Evolutionary conservation across 2,113 vertebrate genomes (phyloP).

Genomic region (Litocranius walleri): DNA sequence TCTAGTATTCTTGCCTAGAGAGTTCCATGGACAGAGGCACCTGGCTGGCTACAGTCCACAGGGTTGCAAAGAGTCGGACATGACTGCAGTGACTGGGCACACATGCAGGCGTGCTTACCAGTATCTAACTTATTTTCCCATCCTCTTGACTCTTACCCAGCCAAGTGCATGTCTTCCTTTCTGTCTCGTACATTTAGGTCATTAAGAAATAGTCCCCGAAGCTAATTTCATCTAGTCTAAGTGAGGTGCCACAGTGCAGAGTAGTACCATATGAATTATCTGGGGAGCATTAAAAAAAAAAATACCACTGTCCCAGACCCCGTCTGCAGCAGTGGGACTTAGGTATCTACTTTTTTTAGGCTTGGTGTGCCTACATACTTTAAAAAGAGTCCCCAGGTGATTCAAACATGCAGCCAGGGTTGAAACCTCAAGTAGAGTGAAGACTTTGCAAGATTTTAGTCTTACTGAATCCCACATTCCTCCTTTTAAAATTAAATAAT

Average conservation of each 20-base stretch:
- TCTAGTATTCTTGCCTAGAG: not conserved
- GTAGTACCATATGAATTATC: not conserved
- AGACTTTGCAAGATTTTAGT: not conserved
- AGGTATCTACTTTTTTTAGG: not conserved
- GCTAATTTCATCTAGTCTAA: not conserved
- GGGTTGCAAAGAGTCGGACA: not conserved
- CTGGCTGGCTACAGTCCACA: not conserved
- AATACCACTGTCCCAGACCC: not conserved
- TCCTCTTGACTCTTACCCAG: not conserved
- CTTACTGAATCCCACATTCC: not conserved
- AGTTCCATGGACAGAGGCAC: not conserved
- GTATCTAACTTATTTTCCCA: not conserved
- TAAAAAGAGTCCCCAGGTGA: not conserved
- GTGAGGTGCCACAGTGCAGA: not conserved
- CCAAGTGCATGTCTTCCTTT: not conserved
- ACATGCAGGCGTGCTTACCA: not conserved
- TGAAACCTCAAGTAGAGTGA: not conserved
- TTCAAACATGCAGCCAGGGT: not conserved
- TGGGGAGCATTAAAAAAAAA: not conserved
- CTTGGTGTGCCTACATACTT: not conserved
- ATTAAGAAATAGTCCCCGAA: not conserved
- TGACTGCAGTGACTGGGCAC: not conserved
- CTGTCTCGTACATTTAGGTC: not conserved
- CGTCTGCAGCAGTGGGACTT: not conserved
- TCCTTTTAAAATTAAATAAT: not conserved